Evolutionary conservation across 2,797 vertebrate genomes (phyloP).

Genomic region (Falco biarmicus): DNA sequence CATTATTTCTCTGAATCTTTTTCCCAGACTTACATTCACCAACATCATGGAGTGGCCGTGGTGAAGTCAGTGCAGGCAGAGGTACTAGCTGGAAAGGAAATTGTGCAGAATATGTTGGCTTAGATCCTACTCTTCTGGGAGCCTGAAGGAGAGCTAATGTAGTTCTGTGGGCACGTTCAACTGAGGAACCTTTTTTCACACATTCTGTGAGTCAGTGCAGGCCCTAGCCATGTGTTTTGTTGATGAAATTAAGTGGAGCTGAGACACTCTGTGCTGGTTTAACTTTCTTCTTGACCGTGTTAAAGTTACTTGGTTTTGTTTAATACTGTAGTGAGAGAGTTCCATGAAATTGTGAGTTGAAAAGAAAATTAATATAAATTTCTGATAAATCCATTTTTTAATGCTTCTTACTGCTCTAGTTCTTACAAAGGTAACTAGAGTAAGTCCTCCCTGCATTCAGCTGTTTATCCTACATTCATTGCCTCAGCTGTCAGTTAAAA

Average conservation of each 20-base stretch:
- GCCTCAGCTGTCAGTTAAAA: not conserved
- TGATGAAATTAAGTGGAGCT: slow-evolving; percentile 13
- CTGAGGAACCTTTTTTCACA: slow-evolving; percentile 10
- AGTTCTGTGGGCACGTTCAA: not conserved
- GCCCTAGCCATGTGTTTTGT: not conserved
- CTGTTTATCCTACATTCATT: not conserved
- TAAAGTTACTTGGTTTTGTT: not conserved
- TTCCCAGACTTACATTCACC: not conserved
- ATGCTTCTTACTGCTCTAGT: not conserved
- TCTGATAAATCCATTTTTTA: not conserved
- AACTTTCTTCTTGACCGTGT: not conserved
- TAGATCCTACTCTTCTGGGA: slow-evolving; percentile 17
- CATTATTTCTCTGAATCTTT: not conserved
- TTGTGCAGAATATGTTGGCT: slow-evolving; percentile 28
- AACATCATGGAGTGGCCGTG: not conserved
- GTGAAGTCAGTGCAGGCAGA: not conserved
- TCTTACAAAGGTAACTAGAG: not conserved
- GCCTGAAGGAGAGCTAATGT: slow-evolving; percentile 27
- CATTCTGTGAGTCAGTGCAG: not conserved
- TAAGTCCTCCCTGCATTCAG: not conserved
- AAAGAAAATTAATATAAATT: not conserved
- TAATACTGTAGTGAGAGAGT: not conserved
- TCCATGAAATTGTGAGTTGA: not conserved
- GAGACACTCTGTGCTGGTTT: not conserved
- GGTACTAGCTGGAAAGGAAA: not conserved